Percentiles rank a stretch among this genome's conserved stretches.
phyloP scores from a whole-genome alignment of 2,888 invertebrate genomes.

The Tetragonisca angustula region DNA sequence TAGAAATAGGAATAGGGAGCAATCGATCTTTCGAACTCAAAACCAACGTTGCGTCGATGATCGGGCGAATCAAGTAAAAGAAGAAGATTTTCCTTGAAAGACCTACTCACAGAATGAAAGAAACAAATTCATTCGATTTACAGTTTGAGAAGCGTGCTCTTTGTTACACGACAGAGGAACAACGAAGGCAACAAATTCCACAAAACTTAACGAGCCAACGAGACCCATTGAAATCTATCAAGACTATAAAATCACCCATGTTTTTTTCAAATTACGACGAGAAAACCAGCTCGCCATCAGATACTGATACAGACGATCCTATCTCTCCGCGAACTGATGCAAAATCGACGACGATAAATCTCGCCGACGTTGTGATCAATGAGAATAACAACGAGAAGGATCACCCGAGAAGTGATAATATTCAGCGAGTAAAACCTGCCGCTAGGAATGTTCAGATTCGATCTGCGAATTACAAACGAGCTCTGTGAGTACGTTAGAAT shows the following conservation, averaged over 20 bases:
- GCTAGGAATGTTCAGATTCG: conserved; percentile 39
- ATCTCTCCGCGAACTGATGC: conserved; percentile 58
- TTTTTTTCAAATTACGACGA: conserved; percentile 72
- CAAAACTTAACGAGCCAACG: conserved; percentile 20
- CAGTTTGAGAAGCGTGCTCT: background rate
- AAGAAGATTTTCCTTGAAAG: background rate
- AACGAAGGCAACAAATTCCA: conserved; percentile 1
- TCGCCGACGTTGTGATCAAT: conserved; percentile 25
- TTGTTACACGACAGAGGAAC: conserved; percentile 14
- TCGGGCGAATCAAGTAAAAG: conserved; percentile 11
- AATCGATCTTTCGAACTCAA: background rate
- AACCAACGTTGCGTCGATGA: conserved; percentile 9
- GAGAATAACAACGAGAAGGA: background rate
- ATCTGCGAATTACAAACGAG: conserved; percentile 50
- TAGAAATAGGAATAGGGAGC: conserved; percentile 45
- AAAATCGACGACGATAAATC: conserved; percentile 8
- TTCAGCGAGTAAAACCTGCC: conserved; percentile 2
- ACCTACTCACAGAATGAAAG: background rate
- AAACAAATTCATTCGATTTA: background rate
- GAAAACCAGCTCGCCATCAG: conserved; percentile 71
- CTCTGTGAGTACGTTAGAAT: conserved; percentile 53
- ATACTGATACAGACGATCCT: conserved; percentile 71
- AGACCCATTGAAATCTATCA: conserved; percentile 60
- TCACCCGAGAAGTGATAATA: conserved; percentile 9
- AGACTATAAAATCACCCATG: conserved; percentile 72